phyloP scores from a whole-genome alignment of 2,797 vertebrate genomes.

The Sparus aurata region DNA sequence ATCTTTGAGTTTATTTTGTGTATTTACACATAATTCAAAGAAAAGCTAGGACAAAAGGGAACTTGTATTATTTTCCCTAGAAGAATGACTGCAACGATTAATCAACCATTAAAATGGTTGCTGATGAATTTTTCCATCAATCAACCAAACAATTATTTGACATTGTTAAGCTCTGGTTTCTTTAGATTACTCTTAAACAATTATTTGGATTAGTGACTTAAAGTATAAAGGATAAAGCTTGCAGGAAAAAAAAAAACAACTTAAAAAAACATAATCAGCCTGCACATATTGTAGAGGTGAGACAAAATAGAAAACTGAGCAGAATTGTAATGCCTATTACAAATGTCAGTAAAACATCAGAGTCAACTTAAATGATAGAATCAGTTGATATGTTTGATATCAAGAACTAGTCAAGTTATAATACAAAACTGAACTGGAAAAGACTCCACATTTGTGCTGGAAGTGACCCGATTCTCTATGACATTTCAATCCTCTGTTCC shows the following conservation, averaged over 20 bases:
- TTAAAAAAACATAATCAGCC: neutral
- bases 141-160: neutral
- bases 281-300: constrained; percentile 6
- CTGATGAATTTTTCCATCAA: neutral
- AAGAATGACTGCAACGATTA: neutral
- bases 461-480: constrained; percentile 55
- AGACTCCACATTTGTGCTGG: neutral
- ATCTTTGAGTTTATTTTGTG: neutral
- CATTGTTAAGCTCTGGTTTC: neutral
- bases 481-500: constrained; percentile 62
- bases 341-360: constrained; percentile 17
- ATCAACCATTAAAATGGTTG: neutral
- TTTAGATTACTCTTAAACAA: constrained; percentile 22
- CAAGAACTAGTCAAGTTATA: constrained; percentile 1
- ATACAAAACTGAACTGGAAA: constrained; percentile 36
- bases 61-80: neutral
- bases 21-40: neutral
- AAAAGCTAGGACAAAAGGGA: neutral
- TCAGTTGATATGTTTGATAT: constrained; percentile 29
- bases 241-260: neutral
- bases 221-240: neutral
- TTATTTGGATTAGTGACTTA: constrained; percentile 4
- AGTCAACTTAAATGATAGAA: constrained; percentile 12
- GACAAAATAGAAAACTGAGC: constrained; percentile 29
- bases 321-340: constrained; percentile 6